Conservation (phyloP, 2,888 invertebrate species). For the Callyntrura sp. region DNA sequence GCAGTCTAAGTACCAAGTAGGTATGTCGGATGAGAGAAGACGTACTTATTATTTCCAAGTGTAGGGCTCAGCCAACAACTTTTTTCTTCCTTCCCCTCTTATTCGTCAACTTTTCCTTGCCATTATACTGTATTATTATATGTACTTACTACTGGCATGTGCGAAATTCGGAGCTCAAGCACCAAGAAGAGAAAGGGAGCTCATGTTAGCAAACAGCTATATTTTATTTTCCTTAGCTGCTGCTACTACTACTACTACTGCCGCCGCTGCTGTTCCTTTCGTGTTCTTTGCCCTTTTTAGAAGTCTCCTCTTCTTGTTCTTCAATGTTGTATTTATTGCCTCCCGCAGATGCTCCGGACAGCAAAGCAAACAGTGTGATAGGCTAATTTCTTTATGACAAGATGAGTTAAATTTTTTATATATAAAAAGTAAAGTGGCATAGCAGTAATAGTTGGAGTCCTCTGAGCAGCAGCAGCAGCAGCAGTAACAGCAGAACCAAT, state of each 20-base stretch:
- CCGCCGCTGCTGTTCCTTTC: background rate
- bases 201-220: too few species aligned
- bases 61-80: slow-evolving; percentile 33
- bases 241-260: too few species aligned
- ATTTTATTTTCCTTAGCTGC: too few species aligned
- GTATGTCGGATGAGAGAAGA: background rate
- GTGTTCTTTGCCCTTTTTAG: too few species aligned
- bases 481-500: too few species aligned
- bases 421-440: background rate
- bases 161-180: too few species aligned
- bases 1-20: background rate
- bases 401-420: slow-evolving; percentile 55
- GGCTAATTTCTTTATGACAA: slow-evolving; percentile 74
- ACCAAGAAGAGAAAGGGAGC: too few species aligned
- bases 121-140: background rate
- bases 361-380: slow-evolving; percentile 65
- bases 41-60: slow-evolving; percentile 30
- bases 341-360: slow-evolving; percentile 63
- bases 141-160: background rate
- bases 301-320: slow-evolving; percentile 8
- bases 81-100: slow-evolving; percentile 10
- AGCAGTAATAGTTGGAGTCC: background rate
- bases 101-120: slow-evolving; percentile 12
- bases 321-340: slow-evolving; percentile 62
- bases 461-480: too few species aligned